Conservation (phyloP, 2,113 vertebrate species). For the Galeopterus variegatus region DNA sequence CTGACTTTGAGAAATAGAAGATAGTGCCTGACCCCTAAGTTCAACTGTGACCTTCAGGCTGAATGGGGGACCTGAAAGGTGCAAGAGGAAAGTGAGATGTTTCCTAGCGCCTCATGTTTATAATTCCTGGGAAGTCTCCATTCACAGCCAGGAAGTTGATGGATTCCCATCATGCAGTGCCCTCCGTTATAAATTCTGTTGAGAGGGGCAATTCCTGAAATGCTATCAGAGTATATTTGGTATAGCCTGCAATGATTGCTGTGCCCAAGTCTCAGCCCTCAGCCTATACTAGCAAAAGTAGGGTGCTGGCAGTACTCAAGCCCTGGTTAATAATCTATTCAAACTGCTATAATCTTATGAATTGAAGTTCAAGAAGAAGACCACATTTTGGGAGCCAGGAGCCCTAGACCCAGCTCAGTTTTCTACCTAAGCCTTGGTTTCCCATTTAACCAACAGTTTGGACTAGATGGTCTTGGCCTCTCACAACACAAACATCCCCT, state of each 20-base stretch:
- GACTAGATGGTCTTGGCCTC: background rate
- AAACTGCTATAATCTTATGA: background rate
- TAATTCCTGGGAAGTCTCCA: background rate
- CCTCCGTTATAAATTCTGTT: constrained; percentile 5
- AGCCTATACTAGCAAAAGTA: background rate
- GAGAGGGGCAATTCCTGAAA: background rate
- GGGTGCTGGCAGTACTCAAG: background rate
- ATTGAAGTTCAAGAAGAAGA: background rate
- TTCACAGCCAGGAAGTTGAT: background rate
- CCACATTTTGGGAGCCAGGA: background rate
- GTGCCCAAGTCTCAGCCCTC: background rate
- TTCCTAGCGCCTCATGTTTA: background rate
- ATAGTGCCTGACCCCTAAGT: background rate
- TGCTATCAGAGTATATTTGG: constrained; percentile 16
- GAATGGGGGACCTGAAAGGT: background rate
- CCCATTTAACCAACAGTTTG: background rate
- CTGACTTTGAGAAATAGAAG: constrained; percentile 20
- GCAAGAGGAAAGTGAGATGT: background rate
- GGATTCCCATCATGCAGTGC: background rate
- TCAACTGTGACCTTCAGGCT: constrained; percentile 31
- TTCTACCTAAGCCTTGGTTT: constrained; percentile 4
- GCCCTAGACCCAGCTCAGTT: background rate
- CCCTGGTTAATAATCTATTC: background rate
- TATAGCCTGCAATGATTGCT: background rate
- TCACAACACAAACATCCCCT: constrained; percentile 24